These are phyloP conservation scores for Cepaea hortensis DNA, from an alignment of 2,888 invertebrate genomes.

Conservation along the genomic window DNA sequence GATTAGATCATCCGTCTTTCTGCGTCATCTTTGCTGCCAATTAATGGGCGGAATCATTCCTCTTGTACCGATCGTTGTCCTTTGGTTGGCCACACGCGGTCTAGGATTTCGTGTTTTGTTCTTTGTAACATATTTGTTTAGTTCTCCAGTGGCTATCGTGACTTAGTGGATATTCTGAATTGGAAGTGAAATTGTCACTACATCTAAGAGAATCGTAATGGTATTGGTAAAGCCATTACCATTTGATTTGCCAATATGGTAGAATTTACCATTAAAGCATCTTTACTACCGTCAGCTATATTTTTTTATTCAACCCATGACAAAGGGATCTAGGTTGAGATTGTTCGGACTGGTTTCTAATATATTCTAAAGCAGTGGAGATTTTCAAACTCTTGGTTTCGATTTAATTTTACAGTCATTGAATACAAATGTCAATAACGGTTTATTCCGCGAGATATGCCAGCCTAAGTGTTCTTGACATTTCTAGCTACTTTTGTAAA, in stretches of 20 bases:
- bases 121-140: neutral
- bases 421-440: slow-evolving; percentile 43
- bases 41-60: neutral
- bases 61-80: neutral
- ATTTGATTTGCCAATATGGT: no score
- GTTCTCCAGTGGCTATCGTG: neutral
- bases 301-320: no score
- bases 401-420: slow-evolving; percentile 32
- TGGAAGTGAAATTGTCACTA: no score
- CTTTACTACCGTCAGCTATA: no score
- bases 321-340: no score
- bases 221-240: no score
- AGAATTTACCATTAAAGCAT: no score
- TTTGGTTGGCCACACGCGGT: neutral
- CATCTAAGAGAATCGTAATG: no score
- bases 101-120: neutral
- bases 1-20: slow-evolving; percentile 28
- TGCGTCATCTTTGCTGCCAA: neutral
- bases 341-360: no score
- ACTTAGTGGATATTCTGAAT: no score
- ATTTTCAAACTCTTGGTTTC: slow-evolving; percentile 26
- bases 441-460: slow-evolving; percentile 32
- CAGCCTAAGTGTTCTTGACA: slow-evolving; percentile 8
- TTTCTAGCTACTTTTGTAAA: slow-evolving; percentile 19
- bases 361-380: neutral